These are phyloP conservation scores for Cottoperca gobio DNA, from an alignment of 2,797 vertebrate genomes.

Conservation along the genomic window DNA sequence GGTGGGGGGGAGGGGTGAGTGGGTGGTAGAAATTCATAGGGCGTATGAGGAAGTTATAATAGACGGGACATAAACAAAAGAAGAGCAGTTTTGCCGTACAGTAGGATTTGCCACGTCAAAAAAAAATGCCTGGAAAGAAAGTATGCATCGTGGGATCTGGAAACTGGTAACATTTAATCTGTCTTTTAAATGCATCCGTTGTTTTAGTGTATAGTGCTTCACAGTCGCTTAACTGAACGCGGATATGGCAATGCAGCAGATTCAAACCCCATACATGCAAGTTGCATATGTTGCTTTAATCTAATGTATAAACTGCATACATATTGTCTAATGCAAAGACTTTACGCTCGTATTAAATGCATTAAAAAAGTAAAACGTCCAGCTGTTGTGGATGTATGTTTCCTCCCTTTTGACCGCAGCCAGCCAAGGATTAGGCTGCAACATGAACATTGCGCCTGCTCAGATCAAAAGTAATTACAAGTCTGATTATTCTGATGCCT, in stretches of 20 bases:
- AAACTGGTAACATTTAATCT: constrained; percentile 76
- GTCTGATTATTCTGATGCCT: neutral
- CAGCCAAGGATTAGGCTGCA: neutral
- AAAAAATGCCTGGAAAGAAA: constrained; percentile 80
- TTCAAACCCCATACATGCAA: neutral
- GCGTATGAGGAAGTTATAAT: constrained; percentile 77
- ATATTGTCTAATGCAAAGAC: no score
- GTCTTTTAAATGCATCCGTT: neutral
- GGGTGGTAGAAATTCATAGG: constrained; percentile 7
- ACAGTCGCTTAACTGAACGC: neutral
- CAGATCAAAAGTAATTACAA: neutral
- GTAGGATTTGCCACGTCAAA: accelerated
- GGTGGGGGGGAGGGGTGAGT: constrained; percentile 38
- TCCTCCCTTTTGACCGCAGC: neutral
- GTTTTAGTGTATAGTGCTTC: no score
- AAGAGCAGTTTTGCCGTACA: neutral
- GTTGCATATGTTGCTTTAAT: no score
- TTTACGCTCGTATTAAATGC: neutral
- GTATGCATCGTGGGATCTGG: constrained; percentile 86
- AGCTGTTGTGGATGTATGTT: neutral
- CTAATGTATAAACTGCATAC: no score
- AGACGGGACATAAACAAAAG: neutral
- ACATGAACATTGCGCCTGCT: neutral
- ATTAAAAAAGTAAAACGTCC: neutral
- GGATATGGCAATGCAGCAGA: neutral